A percentile compares a stretch with the other conserved stretches of the same genome.
These are phyloP conservation scores for Thaumetopoea pityocampa DNA, from an alignment of 1,140 invertebrate species.

Conservation along the genomic window DNA sequence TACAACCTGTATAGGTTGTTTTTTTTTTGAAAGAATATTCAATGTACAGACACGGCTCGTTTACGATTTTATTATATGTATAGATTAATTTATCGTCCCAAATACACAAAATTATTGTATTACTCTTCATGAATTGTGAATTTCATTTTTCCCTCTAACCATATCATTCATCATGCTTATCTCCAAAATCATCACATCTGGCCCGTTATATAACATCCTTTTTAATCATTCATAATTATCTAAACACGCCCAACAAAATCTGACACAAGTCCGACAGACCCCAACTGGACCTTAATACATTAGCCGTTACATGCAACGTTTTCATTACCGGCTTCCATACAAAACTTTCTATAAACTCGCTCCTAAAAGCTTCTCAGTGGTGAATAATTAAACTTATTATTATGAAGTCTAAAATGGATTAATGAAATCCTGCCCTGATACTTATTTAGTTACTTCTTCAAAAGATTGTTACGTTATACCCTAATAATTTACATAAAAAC, in stretches of 20 bases:
- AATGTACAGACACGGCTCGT: too few species aligned
- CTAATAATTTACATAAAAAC: slow-evolving; percentile 19
- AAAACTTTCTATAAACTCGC: slow-evolving; percentile 50
- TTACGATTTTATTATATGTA: too few species aligned
- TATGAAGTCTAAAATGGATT: slow-evolving; percentile 52
- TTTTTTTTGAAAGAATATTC: too few species aligned
- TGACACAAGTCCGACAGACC: slow-evolving; percentile 7
- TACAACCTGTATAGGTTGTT: too few species aligned
- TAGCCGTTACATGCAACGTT: slow-evolving; percentile 25
- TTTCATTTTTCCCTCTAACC: background rate
- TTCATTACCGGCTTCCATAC: slow-evolving; percentile 51
- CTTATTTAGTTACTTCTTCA: slow-evolving; percentile 36
- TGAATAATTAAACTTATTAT: slow-evolving; percentile 69
- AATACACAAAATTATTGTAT: too few species aligned
- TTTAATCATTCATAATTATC: slow-evolving; percentile 16
- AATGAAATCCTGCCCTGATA: slow-evolving; percentile 46
- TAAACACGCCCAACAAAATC: slow-evolving; percentile 19
- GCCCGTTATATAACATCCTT: slow-evolving; percentile 1
- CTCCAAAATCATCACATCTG: background rate
- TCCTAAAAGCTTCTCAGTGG: slow-evolving; percentile 56
- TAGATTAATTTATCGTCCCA: too few species aligned
- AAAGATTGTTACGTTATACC: too few species aligned
- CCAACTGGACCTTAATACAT: slow-evolving; percentile 21
- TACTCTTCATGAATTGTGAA: too few species aligned
- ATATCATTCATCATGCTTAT: background rate